Evolutionary conservation across 2,888 invertebrate species (phyloP).

Genomic region (Girardia tigrina): DNA sequence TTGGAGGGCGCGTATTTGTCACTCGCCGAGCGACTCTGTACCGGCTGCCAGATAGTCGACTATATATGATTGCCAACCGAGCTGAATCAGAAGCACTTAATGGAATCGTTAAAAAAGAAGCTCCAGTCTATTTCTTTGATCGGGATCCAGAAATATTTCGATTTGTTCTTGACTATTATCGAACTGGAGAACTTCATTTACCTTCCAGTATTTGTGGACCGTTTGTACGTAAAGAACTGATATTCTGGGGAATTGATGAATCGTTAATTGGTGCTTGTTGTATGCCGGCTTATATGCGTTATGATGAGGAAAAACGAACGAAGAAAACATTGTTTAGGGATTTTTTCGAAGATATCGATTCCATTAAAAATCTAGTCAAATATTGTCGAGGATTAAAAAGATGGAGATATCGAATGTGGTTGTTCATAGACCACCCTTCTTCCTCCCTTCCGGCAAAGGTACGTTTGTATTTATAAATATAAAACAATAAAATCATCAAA

Average conservation of each 20-base stretch:
- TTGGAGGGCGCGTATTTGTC: conserved; percentile 31
- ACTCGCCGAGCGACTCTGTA: conserved; percentile 33
- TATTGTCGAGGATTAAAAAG: conserved; percentile 32
- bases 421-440: conserved; percentile 46
- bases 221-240: conserved; percentile 46
- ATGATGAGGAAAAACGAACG: conserved; percentile 35
- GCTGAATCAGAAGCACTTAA: not conserved
- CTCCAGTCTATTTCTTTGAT: conserved; percentile 41
- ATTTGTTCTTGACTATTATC: conserved; percentile 43
- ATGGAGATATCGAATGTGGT: conserved; percentile 41
- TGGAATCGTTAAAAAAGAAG: no score
- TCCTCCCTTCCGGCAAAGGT: conserved; percentile 47
- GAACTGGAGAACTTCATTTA: conserved; percentile 48
- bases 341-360: conserved; percentile 36
- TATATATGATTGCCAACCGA: conserved; percentile 33
- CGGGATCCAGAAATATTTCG: conserved; percentile 44
- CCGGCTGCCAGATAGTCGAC: conserved; percentile 33
- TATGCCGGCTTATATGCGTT: conserved; percentile 43
- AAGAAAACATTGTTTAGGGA: conserved; percentile 36
- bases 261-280: conserved; percentile 45
- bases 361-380: conserved; percentile 33
- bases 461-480: no score
- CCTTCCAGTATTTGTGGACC: conserved; percentile 48
- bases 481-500: no score
- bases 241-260: conserved; percentile 46